phyloP scores from a whole-genome alignment of 2,113 vertebrate genomes.

The Tapirus terrestris region DNA sequence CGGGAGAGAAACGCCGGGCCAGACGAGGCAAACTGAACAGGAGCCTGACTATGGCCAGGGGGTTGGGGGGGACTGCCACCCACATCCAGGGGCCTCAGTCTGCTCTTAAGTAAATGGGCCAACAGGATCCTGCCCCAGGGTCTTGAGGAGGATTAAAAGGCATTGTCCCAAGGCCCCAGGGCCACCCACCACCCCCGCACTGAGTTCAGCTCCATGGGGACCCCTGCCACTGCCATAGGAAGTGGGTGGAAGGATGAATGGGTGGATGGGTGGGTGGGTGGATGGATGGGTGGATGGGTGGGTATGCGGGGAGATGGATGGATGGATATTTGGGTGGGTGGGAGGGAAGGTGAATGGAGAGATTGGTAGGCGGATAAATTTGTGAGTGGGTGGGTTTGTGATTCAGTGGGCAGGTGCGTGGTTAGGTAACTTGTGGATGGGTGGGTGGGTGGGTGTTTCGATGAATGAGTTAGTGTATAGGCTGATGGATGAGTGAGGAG shows the following conservation, averaged over 20 bases:
- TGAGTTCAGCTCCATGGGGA: too few relatives aligned
- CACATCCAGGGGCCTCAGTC: neutral
- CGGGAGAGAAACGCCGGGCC: neutral
- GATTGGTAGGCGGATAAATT: too few relatives aligned
- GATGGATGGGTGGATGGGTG: neutral
- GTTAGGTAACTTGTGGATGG: neutral
- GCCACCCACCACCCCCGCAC: too few relatives aligned
- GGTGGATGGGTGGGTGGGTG: too few relatives aligned
- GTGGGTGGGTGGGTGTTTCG: neutral
- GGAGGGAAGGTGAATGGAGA: too few relatives aligned
- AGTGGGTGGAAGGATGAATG: fast-evolving
- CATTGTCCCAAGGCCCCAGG: too few relatives aligned
- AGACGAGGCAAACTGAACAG: fast-evolving
- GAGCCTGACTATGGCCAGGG: neutral
- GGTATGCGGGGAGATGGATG: too few relatives aligned
- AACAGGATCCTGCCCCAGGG: neutral
- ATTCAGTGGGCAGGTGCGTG: neutral
- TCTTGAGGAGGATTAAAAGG: neutral
- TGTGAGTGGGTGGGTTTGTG: neutral
- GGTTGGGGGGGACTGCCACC: fast-evolving
- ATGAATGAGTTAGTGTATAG: neutral
- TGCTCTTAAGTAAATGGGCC: too few relatives aligned
- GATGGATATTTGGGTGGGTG: too few relatives aligned
- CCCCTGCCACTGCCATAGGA: fast-evolving
- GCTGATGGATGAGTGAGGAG: neutral